A percentile compares a stretch with the other conserved stretches of the same genome.
These are phyloP conservation scores for Trissolcus japonicus DNA, from an alignment of 2,888 invertebrate species.

Conservation along the genomic window DNA sequence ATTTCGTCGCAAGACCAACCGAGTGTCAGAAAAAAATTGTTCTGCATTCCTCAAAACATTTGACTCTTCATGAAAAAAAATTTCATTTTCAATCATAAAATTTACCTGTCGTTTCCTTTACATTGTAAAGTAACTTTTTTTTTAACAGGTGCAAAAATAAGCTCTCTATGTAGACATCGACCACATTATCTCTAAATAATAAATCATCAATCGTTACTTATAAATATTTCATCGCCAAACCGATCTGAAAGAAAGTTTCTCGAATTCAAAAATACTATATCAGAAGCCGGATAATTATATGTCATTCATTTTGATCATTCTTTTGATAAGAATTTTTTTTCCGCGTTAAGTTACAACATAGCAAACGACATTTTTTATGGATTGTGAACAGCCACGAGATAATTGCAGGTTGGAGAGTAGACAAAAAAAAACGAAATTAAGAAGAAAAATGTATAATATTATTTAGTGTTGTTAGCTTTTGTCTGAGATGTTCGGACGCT, in stretches of 20 bases:
- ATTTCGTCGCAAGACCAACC: too few species aligned
- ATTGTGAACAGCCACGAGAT: constrained; percentile 24
- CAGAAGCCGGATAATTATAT: too few species aligned
- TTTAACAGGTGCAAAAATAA: too few species aligned
- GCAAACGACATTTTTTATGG: constrained; percentile 6
- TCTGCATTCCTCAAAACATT: background rate
- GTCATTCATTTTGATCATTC: too few species aligned
- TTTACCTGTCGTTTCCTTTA: too few species aligned
- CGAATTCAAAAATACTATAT: too few species aligned
- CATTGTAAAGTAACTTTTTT: too few species aligned
- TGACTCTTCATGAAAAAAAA: too few species aligned
- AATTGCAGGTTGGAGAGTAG: constrained; percentile 14
- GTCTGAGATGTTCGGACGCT: too few species aligned
- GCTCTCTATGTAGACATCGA: background rate
- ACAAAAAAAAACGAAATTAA: constrained; percentile 8
- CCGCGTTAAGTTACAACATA: background rate
- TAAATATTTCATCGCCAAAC: too few species aligned
- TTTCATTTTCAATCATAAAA: too few species aligned
- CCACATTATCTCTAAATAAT: background rate
- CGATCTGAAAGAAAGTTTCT: too few species aligned
- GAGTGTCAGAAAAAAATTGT: background rate
- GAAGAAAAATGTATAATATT: background rate
- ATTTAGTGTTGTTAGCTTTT: constrained; percentile 1
- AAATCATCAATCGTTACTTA: background rate
- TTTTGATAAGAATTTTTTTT: background rate